These are phyloP conservation scores for Neodiprion lecontei DNA, from an alignment of 1,140 invertebrate species.

Conservation along the genomic window DNA sequence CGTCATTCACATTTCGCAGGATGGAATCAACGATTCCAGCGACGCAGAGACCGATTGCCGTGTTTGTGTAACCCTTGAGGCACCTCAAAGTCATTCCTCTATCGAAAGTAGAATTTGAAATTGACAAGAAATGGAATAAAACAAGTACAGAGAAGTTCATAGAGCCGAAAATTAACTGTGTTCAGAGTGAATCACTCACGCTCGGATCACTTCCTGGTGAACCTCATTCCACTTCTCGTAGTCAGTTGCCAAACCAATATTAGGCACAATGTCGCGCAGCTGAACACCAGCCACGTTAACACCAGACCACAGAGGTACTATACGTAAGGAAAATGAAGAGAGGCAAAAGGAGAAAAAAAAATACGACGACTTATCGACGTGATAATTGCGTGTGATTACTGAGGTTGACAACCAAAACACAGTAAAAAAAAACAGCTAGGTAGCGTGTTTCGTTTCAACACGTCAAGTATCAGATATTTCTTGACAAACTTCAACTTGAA, in stretches of 20 bases:
- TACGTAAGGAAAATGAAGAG: slow-evolving; percentile 21
- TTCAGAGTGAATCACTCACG: slow-evolving; percentile 45
- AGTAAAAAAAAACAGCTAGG: too few species aligned
- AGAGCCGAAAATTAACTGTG: background rate
- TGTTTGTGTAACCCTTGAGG: slow-evolving; percentile 65
- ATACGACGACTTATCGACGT: too few species aligned
- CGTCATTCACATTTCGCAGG: slow-evolving; percentile 60
- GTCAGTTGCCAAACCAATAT: slow-evolving; percentile 62
- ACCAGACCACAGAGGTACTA: slow-evolving; percentile 73
- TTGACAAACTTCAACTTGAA: too few species aligned
- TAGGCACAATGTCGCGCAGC: slow-evolving; percentile 63
- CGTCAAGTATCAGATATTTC: too few species aligned
- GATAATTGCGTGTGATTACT: too few species aligned
- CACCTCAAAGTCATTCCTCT: slow-evolving; percentile 63
- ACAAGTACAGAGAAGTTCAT: background rate
- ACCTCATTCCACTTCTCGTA: slow-evolving; percentile 65
- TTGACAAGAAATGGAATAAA: slow-evolving; percentile 5
- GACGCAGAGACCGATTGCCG: slow-evolving; percentile 63
- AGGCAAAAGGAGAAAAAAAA: background rate
- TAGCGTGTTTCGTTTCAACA: too few species aligned
- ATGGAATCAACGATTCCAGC: slow-evolving; percentile 61
- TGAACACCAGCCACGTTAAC: slow-evolving; percentile 70
- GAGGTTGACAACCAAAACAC: too few species aligned
- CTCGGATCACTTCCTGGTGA: slow-evolving; percentile 62
- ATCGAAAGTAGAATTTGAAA: slow-evolving; percentile 23